phyloP scores from a whole-genome alignment of 2,797 vertebrate genomes.

The Notamacropus eugenii region DNA sequence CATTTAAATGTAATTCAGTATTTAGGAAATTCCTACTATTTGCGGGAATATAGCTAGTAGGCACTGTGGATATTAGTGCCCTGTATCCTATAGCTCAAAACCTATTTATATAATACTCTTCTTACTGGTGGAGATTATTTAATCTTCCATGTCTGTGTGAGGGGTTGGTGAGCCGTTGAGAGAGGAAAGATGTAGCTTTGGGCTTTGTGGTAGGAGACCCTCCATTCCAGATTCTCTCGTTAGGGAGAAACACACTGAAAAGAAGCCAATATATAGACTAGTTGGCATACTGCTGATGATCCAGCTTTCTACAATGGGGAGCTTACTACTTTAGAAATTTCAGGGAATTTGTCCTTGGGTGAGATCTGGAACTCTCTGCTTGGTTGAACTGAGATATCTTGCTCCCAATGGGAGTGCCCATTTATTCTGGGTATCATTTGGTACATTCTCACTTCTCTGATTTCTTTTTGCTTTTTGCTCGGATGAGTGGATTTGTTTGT shows the following conservation, averaged over 20 bases:
- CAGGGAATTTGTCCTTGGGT: not conserved
- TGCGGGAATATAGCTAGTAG: not conserved
- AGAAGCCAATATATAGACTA: not conserved
- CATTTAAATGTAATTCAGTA: not conserved
- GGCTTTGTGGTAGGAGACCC: not conserved
- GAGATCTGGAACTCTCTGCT: not conserved
- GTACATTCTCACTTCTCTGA: not conserved
- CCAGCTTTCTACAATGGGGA: no score
- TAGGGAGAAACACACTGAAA: not conserved
- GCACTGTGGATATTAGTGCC: not conserved
- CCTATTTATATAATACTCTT: not conserved
- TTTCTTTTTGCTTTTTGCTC: not conserved
- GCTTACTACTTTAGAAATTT: not conserved
- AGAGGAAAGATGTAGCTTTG: not conserved
- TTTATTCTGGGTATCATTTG: not conserved
- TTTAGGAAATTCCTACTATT: not conserved
- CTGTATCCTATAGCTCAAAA: not conserved
- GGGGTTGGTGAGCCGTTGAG: not conserved
- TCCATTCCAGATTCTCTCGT: not conserved
- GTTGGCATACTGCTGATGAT: no score
- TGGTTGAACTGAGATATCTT: not conserved
- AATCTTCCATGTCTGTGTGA: not conserved
- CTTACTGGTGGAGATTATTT: not conserved
- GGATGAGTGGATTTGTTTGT: not conserved
- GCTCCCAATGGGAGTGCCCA: not conserved